Percentiles rank a stretch among this genome's conserved stretches.
phyloP scores from a whole-genome alignment of 2,888 invertebrate genomes.

The Drosophila hamatofila region DNA sequence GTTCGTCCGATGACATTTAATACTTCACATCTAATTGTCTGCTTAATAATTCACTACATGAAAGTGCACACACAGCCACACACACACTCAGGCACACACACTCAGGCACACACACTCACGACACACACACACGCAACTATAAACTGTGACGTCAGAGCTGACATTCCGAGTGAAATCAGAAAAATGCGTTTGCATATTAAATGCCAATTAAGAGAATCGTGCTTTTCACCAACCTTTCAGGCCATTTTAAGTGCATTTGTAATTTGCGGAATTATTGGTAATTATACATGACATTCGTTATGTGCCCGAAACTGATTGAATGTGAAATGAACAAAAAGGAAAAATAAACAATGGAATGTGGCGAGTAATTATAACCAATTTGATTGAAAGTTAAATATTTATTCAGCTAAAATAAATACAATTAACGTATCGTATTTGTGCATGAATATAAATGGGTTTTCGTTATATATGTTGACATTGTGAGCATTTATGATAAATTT shows the following conservation, averaged over 20 bases:
- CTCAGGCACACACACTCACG: neutral
- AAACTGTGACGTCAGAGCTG: constrained; percentile 26
- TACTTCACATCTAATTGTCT: neutral
- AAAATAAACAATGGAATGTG: neutral
- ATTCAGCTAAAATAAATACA: neutral
- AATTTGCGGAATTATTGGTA: constrained; percentile 11
- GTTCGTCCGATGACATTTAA: neutral
- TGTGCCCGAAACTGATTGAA: neutral
- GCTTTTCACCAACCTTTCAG: neutral
- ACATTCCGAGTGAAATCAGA: neutral
- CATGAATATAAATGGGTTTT: neutral
- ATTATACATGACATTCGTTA: neutral
- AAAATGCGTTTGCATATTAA: constrained; percentile 22
- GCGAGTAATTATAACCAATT: neutral
- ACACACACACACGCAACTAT: neutral
- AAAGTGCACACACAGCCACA: neutral
- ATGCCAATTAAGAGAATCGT: constrained; percentile 9
- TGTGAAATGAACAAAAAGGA: neutral
- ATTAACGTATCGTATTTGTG: neutral
- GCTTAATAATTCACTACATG: neutral
- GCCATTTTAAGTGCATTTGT: constrained; percentile 9
- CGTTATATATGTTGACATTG: neutral
- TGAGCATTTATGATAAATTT: neutral
- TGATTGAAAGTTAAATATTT: constrained; percentile 1
- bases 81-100: neutral